Evolutionary conservation across 2,113 vertebrate species (phyloP).

Genomic region (Girardinichthys multiradiatus): DNA sequence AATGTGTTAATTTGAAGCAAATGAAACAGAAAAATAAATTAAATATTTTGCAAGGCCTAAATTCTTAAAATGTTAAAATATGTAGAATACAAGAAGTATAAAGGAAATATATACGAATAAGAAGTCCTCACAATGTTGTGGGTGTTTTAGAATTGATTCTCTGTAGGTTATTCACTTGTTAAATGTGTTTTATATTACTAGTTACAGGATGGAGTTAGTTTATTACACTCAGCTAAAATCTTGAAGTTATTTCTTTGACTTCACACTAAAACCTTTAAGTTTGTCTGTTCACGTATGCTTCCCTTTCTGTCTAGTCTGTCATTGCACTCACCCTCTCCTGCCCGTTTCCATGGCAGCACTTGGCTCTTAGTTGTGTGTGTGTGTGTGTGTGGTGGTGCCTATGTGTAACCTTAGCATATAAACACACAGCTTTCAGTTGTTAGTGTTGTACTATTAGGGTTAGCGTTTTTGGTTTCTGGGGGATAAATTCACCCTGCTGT

Average conservation of each 20-base stretch:
- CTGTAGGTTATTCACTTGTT: too few relatives aligned
- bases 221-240: too few relatives aligned
- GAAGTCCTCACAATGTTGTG: too few relatives aligned
- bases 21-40: too few relatives aligned
- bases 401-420: conserved; percentile 33
- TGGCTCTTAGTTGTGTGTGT: conserved; percentile 35
- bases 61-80: too few relatives aligned
- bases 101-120: too few relatives aligned
- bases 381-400: conserved; percentile 5
- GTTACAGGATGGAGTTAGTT: too few relatives aligned
- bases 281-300: neutral
- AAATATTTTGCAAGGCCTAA: too few relatives aligned
- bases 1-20: too few relatives aligned
- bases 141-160: too few relatives aligned
- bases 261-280: neutral
- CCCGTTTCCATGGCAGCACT: conserved; percentile 61
- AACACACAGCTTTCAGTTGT: conserved; percentile 25
- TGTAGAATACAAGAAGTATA: too few relatives aligned
- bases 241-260: neutral
- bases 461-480: neutral
- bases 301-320: conserved; percentile 24
- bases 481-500: conserved; percentile 6
- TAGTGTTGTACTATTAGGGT: conserved; percentile 32
- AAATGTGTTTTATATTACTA: too few relatives aligned
- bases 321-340: conserved; percentile 1